A percentile compares a stretch with the other conserved stretches of the same genome.
phyloP scores from a whole-genome alignment of 2,113 vertebrate species.

The Dasyornis broadbenti region DNA sequence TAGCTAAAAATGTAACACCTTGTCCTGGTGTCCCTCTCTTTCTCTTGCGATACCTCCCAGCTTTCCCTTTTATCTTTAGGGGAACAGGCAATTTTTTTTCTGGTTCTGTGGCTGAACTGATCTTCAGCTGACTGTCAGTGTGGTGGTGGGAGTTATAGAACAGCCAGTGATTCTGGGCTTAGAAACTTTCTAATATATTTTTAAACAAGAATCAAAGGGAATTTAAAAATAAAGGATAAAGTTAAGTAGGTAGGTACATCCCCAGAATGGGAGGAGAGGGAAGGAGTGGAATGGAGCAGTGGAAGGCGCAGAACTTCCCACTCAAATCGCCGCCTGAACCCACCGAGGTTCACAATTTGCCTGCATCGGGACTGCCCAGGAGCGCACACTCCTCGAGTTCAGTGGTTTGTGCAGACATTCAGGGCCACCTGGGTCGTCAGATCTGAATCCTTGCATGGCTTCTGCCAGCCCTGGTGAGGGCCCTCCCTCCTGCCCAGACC shows the following conservation, averaged over 20 bases:
- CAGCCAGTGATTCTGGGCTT: background rate
- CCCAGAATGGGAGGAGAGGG: background rate
- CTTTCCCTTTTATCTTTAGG: background rate
- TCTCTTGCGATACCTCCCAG: background rate
- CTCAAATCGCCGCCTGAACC: background rate
- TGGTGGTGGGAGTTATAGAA: rapidly evolving
- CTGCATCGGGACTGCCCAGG: rapidly evolving
- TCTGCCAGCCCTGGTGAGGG: background rate
- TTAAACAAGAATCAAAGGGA: background rate
- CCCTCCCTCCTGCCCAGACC: rapidly evolving
- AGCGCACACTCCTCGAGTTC: rapidly evolving
- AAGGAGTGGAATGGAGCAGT: background rate
- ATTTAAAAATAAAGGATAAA: too few relatives aligned
- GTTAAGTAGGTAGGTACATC: background rate
- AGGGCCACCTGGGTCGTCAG: rapidly evolving
- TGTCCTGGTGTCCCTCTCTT: background rate
- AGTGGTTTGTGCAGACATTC: background rate
- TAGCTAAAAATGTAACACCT: background rate
- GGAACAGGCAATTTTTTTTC: background rate
- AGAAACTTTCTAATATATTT: rapidly evolving
- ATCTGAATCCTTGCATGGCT: background rate
- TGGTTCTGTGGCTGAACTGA: background rate
- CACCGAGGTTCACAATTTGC: background rate
- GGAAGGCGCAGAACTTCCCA: background rate
- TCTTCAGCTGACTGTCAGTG: background rate